Evolutionary conservation across 2,797 vertebrate genomes (phyloP).

Genomic region (Anguilla marmorata): DNA sequence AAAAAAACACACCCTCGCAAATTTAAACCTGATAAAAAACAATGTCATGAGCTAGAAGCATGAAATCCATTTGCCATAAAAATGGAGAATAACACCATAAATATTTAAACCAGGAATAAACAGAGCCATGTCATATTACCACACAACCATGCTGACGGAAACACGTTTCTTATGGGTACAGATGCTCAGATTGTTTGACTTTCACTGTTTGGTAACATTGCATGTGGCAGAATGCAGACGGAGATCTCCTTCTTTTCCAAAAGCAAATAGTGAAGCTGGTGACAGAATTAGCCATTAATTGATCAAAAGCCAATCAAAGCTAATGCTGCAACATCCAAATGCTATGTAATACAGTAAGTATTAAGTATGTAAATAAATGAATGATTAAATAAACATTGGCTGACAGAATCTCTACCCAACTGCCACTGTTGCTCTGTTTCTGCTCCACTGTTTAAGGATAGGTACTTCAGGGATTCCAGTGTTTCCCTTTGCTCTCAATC

Average conservation of each 20-base stretch:
- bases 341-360: conserved; percentile 2
- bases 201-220: conserved; percentile 33
- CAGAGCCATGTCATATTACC: conserved; percentile 20
- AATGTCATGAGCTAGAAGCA: neutral
- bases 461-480: neutral
- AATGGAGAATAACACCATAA: conserved; percentile 22
- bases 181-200: conserved; percentile 37
- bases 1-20: neutral
- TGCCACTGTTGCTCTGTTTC: neutral
- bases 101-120: conserved; percentile 34
- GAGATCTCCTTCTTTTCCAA: conserved; percentile 23
- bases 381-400: neutral
- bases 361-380: neutral
- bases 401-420: neutral
- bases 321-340: conserved; percentile 23
- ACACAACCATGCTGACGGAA: conserved; percentile 29
- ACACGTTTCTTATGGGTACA: conserved; percentile 30
- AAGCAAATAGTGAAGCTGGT: conserved; percentile 33
- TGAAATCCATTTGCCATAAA: conserved; percentile 15
- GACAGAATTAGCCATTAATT: conserved; percentile 24
- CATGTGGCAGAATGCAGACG: conserved; percentile 40
- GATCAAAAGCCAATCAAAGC: conserved; percentile 19
- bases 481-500: neutral
- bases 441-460: neutral
- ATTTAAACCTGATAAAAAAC: neutral